Percentiles rank a stretch among this genome's conserved stretches.
Conservation (phyloP, 2,888 invertebrate genomes). For the Brenthis hecate region DNA sequence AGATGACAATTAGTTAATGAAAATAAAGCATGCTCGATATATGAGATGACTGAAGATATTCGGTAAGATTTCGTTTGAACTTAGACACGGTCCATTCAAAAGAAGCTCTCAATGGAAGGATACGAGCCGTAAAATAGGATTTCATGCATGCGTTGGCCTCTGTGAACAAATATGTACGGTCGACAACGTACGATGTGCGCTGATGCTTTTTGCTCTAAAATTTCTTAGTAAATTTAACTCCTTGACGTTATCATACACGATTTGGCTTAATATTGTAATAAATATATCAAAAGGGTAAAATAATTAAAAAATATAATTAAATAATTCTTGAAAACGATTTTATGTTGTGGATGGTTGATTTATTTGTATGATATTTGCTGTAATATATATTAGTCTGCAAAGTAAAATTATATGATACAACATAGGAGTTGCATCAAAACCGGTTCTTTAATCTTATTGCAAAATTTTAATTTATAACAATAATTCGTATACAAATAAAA, state of each 20-base stretch:
- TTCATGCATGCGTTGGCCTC: conserved; percentile 79
- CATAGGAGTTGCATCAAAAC: no score
- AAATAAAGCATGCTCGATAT: not conserved
- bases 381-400: no score
- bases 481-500: no score
- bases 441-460: no score
- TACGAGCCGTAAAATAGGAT: conserved; percentile 80
- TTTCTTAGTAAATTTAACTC: conserved; percentile 18
- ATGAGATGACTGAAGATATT: conserved; percentile 10
- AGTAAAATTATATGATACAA: no score
- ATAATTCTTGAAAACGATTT: no score
- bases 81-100: conserved; percentile 74
- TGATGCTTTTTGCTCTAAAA: conserved; percentile 51
- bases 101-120: conserved; percentile 76
- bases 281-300: not conserved
- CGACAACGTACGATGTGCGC: conserved; percentile 76
- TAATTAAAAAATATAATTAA: not conserved
- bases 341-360: no score
- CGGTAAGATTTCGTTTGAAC: conserved; percentile 50
- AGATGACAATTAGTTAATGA: not conserved
- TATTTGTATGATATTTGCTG: no score
- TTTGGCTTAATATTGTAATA: conserved; percentile 4
- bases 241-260: conserved; percentile 4
- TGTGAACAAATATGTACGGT: conserved; percentile 77
- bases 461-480: no score